These are phyloP conservation scores for Sisor rabdophorus DNA, from an alignment of 2,113 vertebrate species.

Conservation along the genomic window DNA sequence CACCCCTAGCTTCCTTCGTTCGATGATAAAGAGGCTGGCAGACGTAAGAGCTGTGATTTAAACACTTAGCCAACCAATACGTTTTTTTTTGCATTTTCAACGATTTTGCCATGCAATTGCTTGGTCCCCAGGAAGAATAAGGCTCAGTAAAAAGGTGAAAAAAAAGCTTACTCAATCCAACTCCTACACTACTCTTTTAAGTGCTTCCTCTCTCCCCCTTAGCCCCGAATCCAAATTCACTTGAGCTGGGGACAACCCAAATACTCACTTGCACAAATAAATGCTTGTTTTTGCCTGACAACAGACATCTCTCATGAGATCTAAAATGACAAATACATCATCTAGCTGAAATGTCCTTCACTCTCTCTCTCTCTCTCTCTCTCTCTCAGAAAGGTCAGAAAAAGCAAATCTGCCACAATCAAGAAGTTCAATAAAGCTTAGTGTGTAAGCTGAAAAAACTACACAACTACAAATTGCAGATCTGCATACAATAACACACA, in stretches of 20 bases:
- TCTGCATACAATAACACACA: background rate
- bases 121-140: slow-evolving; percentile 8
- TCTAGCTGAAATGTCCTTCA: slow-evolving; percentile 12
- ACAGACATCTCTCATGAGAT: slow-evolving; percentile 22
- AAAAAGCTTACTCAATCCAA: background rate
- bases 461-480: background rate
- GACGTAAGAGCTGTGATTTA: slow-evolving; percentile 13
- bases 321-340: slow-evolving; percentile 32
- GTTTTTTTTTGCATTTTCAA: slow-evolving; percentile 10
- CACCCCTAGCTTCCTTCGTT: background rate
- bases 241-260: slow-evolving; percentile 24
- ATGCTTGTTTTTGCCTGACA: slow-evolving; percentile 26
- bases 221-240: slow-evolving; percentile 1
- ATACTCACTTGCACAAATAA: slow-evolving; percentile 26
- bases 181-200: background rate
- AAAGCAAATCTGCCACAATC: slow-evolving; percentile 32
- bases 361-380: no score
- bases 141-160: background rate
- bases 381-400: slow-evolving; percentile 39
- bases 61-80: slow-evolving; percentile 26
- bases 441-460: slow-evolving; percentile 14
- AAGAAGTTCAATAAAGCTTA: slow-evolving; percentile 4
- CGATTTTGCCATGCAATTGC: slow-evolving; percentile 25
- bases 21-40: slow-evolving; percentile 9
- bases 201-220: background rate